Conservation (phyloP, 2,797 vertebrate genomes). For the Astyanax mexicanus region DNA sequence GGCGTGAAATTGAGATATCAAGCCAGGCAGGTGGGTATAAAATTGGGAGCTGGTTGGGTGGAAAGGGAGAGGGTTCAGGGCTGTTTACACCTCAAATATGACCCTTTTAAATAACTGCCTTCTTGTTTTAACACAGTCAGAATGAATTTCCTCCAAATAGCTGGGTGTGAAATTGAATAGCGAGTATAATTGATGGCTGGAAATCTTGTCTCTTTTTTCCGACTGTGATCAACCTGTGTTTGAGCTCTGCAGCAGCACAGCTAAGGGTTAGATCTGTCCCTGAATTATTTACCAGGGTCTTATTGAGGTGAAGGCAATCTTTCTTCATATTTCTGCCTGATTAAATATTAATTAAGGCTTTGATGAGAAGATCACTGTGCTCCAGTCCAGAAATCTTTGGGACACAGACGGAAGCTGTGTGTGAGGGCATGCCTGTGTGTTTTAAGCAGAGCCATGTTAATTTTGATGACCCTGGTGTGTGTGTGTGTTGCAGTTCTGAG, state of each 20-base stretch:
- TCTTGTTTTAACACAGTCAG: constrained; percentile 43
- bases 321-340: constrained; percentile 53
- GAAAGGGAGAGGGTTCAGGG: constrained; percentile 41
- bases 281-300: constrained; percentile 77
- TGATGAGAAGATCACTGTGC: constrained; percentile 59
- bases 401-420: constrained; percentile 11
- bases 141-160: constrained; percentile 24
- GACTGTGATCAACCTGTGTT: background rate
- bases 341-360: constrained; percentile 72
- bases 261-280: constrained; percentile 47
- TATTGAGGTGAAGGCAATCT: constrained; percentile 65
- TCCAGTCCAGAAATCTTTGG: constrained; percentile 16
- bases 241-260: constrained; percentile 19
- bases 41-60: constrained; percentile 35
- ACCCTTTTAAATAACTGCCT: constrained; percentile 45
- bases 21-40: constrained; percentile 47
- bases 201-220: constrained; percentile 17
- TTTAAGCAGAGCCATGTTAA: background rate
- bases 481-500: constrained; percentile 82
- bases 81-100: constrained; percentile 40
- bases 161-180: constrained; percentile 36
- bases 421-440: constrained; percentile 12
- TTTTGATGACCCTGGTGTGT: constrained; percentile 42
- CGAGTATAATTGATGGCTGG: constrained; percentile 13
- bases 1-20: constrained; percentile 54